Conservation (phyloP, 1,140 invertebrate genomes). For the Sinella curviseta region DNA sequence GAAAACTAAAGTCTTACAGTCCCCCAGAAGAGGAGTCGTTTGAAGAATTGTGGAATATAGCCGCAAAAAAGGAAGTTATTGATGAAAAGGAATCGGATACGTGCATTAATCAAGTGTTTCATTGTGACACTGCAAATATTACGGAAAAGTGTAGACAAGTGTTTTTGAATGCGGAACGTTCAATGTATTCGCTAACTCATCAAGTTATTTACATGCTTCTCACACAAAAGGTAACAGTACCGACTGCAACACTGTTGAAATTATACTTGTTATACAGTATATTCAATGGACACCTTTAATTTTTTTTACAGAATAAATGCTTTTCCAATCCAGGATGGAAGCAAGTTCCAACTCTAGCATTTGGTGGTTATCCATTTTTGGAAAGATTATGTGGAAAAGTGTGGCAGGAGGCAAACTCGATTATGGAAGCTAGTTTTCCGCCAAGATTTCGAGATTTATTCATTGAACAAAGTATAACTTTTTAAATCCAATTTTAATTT, state of each 20-base stretch:
- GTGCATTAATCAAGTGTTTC: constrained; percentile 29
- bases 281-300: background rate
- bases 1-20: constrained; percentile 2
- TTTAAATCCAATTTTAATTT: background rate
- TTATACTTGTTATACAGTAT: background rate
- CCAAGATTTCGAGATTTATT: constrained; percentile 28
- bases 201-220: constrained; percentile 37
- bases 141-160: constrained; percentile 14
- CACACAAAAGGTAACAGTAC: constrained; percentile 24
- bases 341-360: background rate
- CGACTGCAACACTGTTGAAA: background rate
- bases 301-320: constrained; percentile 2
- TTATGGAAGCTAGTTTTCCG: constrained; percentile 26
- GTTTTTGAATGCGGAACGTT: constrained; percentile 23
- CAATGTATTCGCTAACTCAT: constrained; percentile 35
- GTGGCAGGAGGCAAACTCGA: constrained; percentile 11
- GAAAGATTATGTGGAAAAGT: constrained; percentile 20
- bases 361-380: background rate
- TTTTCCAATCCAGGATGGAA: background rate
- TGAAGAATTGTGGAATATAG: constrained; percentile 11
- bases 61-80: constrained; percentile 25
- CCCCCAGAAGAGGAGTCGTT: background rate
- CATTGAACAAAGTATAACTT: constrained; percentile 29
- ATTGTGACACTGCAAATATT: constrained; percentile 22
- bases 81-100: constrained; percentile 24